These are phyloP conservation scores for Azorinus chamasolen DNA, from an alignment of 2,888 invertebrate genomes.

Conservation along the genomic window DNA sequence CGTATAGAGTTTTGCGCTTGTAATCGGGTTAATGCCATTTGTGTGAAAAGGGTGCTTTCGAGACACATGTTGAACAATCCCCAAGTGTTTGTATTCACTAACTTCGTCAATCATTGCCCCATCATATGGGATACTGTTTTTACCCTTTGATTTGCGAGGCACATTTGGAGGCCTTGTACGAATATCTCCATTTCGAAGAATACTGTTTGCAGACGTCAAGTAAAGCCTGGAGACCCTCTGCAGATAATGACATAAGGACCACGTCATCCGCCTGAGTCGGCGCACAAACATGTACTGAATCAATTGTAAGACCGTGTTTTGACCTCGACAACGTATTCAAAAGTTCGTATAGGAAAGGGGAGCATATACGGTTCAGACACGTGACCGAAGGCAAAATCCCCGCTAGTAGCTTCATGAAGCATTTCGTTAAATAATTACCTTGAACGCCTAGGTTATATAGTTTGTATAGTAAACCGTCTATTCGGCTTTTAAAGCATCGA, in stretches of 20 bases:
- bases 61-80: neutral
- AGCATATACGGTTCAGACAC: constrained; percentile 9
- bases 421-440: neutral
- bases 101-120: neutral
- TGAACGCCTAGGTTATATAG: constrained; percentile 7
- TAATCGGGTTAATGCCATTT: neutral
- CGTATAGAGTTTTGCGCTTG: constrained; percentile 10
- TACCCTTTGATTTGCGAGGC: neutral
- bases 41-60: neutral
- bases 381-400: neutral
- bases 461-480: constrained; percentile 16
- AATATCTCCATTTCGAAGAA: constrained; percentile 7
- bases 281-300: neutral
- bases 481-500: constrained; percentile 21
- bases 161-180: constrained; percentile 14
- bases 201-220: constrained; percentile 6
- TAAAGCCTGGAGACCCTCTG: no score
- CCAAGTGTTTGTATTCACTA: constrained; percentile 8
- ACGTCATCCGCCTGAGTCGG: constrained; percentile 23
- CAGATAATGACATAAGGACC: constrained; percentile 6
- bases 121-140: neutral
- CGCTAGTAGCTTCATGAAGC: neutral
- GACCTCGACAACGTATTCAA: no score
- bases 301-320: no score
- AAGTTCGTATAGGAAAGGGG: neutral